A percentile compares a stretch with the other conserved stretches of the same genome.
These are phyloP conservation scores for Siniperca scherzeri DNA, from an alignment of 2,797 vertebrate species.

Conservation along the genomic window DNA sequence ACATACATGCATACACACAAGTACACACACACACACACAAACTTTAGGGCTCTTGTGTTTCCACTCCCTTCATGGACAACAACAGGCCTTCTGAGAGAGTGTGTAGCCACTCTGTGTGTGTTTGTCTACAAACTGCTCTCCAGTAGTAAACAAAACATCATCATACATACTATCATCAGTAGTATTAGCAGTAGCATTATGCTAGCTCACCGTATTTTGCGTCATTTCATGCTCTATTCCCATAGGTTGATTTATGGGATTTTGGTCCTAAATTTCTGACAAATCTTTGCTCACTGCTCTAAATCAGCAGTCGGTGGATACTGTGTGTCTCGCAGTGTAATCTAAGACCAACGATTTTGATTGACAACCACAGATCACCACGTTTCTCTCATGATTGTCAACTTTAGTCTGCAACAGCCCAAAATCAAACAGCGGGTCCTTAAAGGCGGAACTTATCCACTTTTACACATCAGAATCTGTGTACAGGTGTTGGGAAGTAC, in stretches of 20 bases:
- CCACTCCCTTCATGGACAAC: slow-evolving; percentile 72
- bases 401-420: background rate
- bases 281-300: background rate
- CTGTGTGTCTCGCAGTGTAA: background rate
- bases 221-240: background rate
- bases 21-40: slow-evolving; percentile 42
- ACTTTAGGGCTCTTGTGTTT: slow-evolving; percentile 79
- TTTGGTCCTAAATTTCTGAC: background rate
- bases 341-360: background rate
- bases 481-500: background rate
- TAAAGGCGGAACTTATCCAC: no score
- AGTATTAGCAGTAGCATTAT: background rate
- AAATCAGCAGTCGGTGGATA: background rate
- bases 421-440: background rate
- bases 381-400: background rate
- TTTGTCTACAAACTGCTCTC: slow-evolving; percentile 43
- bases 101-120: slow-evolving; percentile 51
- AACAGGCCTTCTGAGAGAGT: slow-evolving; percentile 72
- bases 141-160: slow-evolving; percentile 59
- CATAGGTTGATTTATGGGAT: background rate
- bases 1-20: slow-evolving; percentile 38
- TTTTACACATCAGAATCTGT: background rate
- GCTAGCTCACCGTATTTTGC: background rate
- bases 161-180: background rate
- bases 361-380: background rate